A percentile compares a stretch with the other conserved stretches of the same genome.
These are phyloP conservation scores for Cryptocephalus primarius DNA, from an alignment of 2,888 invertebrate genomes.

Conservation along the genomic window DNA sequence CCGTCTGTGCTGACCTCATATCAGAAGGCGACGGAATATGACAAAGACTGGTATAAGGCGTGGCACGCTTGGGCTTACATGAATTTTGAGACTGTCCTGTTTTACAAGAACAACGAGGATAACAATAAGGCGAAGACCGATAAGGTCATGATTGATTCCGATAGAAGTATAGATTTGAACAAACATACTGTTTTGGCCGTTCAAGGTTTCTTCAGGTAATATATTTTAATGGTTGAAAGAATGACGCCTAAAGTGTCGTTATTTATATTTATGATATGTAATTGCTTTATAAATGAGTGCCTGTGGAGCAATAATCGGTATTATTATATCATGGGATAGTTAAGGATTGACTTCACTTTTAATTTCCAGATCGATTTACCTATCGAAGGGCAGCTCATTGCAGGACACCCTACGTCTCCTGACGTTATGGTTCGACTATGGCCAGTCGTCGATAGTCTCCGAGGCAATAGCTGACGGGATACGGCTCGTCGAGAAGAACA, in stretches of 20 bases:
- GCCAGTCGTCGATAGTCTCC: conserved; percentile 86
- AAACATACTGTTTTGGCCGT: conserved; percentile 85
- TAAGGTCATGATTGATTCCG: conserved; percentile 13
- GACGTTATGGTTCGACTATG: conserved; percentile 97
- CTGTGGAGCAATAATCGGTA: no score
- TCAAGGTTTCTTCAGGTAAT: conserved; percentile 72
- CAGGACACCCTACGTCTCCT: conserved; percentile 91
- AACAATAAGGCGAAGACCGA: conserved; percentile 13
- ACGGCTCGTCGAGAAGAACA: conserved; percentile 88
- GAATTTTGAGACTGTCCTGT: conserved; percentile 87
- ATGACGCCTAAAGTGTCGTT: no score
- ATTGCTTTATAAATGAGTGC: no score
- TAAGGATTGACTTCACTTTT: neutral
- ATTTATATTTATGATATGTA: no score
- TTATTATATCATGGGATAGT: neutral
- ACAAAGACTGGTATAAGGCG: conserved; percentile 89
- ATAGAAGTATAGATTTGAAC: conserved; percentile 48
- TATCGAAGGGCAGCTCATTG: conserved; percentile 84
- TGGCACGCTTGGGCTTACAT: conserved; percentile 99
- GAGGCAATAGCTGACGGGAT: conserved; percentile 90
- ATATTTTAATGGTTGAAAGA: no score
- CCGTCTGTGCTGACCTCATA: conserved; percentile 67
- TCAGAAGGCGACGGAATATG: conserved; percentile 70
- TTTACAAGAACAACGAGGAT: conserved; percentile 40
- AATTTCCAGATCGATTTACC: conserved; percentile 66